These are phyloP conservation scores for Papilio glaucus DNA, from an alignment of 1,140 invertebrate genomes.

Conservation along the genomic window DNA sequence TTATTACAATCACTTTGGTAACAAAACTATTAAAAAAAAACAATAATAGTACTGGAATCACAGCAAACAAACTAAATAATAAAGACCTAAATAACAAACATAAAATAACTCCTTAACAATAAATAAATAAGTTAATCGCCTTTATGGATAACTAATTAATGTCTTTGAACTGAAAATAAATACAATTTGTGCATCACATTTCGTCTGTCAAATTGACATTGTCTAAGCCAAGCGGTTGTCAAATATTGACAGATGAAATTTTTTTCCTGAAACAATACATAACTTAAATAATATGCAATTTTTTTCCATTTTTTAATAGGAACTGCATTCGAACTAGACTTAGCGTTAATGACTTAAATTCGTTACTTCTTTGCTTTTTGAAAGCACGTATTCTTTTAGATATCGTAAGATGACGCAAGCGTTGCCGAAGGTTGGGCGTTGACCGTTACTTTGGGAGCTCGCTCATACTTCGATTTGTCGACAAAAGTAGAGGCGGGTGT, in stretches of 20 bases:
- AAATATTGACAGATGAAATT: slow-evolving; percentile 26
- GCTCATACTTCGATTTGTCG: slow-evolving; percentile 63
- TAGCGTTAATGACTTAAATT: slow-evolving; percentile 52
- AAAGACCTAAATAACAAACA: slow-evolving; percentile 46
- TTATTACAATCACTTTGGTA: slow-evolving; percentile 53
- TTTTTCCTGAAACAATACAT: slow-evolving; percentile 45
- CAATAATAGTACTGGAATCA: slow-evolving; percentile 51
- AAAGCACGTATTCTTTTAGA: slow-evolving; percentile 35
- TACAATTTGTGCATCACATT: slow-evolving; percentile 27
- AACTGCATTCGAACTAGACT: slow-evolving; percentile 58
- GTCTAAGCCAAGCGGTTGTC: not conserved
- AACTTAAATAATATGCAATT: slow-evolving; percentile 46
- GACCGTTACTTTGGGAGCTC: slow-evolving; percentile 62
- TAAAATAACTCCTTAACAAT: slow-evolving; percentile 42
- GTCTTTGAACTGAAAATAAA: slow-evolving; percentile 41
- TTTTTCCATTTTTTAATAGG: slow-evolving; percentile 60
- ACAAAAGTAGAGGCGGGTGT: slow-evolving; percentile 54
- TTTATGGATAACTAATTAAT: slow-evolving; percentile 36
- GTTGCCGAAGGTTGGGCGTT: slow-evolving; percentile 53
- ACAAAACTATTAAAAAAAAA: slow-evolving; percentile 45
- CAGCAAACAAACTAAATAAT: slow-evolving; percentile 52
- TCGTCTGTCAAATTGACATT: slow-evolving; percentile 26
- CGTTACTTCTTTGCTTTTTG: slow-evolving; percentile 38
- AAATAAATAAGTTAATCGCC: slow-evolving; percentile 42
- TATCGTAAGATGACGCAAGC: slow-evolving; percentile 45